Evolutionary conservation across 2,888 invertebrate genomes (phyloP).

Genomic region (Brenthis daphne): DNA sequence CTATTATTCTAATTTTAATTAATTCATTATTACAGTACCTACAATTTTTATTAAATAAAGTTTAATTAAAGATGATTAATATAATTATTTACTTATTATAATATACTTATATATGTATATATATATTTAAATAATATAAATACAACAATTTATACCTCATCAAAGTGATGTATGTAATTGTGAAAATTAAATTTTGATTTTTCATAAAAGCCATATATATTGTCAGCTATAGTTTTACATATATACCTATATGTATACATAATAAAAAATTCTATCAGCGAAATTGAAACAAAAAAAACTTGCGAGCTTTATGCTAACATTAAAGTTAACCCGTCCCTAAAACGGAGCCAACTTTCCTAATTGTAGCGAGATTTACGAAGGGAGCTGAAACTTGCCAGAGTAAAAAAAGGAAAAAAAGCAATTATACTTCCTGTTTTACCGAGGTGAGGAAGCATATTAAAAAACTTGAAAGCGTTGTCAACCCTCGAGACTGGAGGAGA

Average conservation of each 20-base stretch:
- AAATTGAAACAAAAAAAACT: conserved; percentile 17
- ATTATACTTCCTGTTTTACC: conserved; percentile 75
- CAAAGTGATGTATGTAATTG: too few species aligned
- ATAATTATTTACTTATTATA: too few species aligned
- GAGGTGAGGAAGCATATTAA: conserved; percentile 81
- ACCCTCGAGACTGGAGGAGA: conserved; percentile 76
- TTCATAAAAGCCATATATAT: neutral
- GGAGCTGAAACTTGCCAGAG: conserved; percentile 61
- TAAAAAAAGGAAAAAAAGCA: conserved; percentile 63
- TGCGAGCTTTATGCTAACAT: conserved; percentile 22
- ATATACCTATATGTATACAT: neutral
- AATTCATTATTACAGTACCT: too few species aligned
- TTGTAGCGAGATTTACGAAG: conserved; percentile 67
- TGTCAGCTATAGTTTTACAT: neutral
- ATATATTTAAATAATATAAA: too few species aligned
- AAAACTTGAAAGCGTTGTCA: conserved; percentile 79
- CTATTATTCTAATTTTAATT: too few species aligned
- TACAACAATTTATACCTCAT: too few species aligned
- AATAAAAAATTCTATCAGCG: neutral
- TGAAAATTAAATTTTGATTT: too few species aligned
- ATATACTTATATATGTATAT: too few species aligned
- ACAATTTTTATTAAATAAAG: too few species aligned
- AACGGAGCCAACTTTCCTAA: conserved; percentile 53
- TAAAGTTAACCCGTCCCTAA: conserved; percentile 39
- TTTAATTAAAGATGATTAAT: too few species aligned